Conservation (phyloP, 2,797 vertebrate species). For the Pogonophryne albipinna region DNA sequence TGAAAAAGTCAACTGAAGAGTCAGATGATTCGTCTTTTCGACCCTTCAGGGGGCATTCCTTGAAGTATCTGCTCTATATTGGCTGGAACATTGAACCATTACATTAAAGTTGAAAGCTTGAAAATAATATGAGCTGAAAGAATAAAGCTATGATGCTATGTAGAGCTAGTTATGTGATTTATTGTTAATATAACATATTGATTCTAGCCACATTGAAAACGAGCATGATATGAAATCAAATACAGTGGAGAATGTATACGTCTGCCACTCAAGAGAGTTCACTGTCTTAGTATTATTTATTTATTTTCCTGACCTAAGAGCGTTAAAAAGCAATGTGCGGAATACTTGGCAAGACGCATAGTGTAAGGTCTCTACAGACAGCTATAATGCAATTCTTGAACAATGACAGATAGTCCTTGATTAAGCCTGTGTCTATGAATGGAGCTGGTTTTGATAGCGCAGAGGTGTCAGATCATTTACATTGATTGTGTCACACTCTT, state of each 20-base stretch:
- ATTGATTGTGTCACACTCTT: slow-evolving; percentile 76
- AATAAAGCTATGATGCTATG: neutral
- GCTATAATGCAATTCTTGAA: slow-evolving; percentile 52
- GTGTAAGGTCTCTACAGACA: slow-evolving; percentile 11
- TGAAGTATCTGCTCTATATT: no score
- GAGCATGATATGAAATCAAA: neutral
- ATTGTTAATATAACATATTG: neutral
- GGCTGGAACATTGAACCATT: neutral
- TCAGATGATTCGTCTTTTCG: no score
- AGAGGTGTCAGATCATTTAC: slow-evolving; percentile 68
- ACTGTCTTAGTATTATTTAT: neutral
- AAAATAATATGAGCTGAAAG: neutral
- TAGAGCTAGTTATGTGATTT: neutral
- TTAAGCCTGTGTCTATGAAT: slow-evolving; percentile 53
- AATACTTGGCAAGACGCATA: neutral
- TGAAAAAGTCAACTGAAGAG: no score
- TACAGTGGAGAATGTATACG: neutral
- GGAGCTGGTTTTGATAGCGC: slow-evolving; percentile 48
- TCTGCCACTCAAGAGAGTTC: neutral
- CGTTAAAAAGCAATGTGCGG: slow-evolving; percentile 3
- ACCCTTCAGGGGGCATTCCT: no score
- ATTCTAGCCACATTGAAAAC: neutral
- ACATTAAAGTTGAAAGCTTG: no score
- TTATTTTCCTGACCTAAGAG: neutral
- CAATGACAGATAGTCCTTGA: slow-evolving; percentile 63